Evolutionary conservation across 2,888 invertebrate species (phyloP).

Genomic region (Meta bourneti): DNA sequence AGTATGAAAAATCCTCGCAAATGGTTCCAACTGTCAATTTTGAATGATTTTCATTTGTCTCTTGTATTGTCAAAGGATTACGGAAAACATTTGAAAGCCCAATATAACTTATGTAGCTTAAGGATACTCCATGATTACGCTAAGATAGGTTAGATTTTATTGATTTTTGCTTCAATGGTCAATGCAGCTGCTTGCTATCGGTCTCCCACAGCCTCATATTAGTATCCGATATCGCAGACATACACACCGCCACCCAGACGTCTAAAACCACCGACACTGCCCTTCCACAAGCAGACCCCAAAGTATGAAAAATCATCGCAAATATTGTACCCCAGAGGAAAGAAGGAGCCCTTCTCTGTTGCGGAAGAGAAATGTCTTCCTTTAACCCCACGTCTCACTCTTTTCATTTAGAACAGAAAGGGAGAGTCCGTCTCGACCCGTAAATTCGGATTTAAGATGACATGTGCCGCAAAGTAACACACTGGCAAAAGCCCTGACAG

Average conservation of each 20-base stretch:
- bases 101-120: too few relatives aligned
- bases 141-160: neutral
- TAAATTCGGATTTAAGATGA: constrained; percentile 25
- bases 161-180: neutral
- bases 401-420: constrained; percentile 44
- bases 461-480: neutral
- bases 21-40: too few relatives aligned
- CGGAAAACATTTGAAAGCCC: too few relatives aligned
- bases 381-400: constrained; percentile 17
- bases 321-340: constrained; percentile 19
- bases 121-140: too few relatives aligned
- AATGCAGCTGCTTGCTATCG: too few relatives aligned
- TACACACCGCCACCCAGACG: neutral
- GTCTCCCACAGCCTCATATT: too few relatives aligned
- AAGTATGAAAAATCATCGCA: constrained; percentile 17
- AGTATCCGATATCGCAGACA: too few relatives aligned
- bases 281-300: neutral
- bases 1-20: too few relatives aligned
- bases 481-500: neutral
- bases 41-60: too few relatives aligned
- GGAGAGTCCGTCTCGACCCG: neutral
- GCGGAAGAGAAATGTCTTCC: constrained; percentile 24
- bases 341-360: neutral
- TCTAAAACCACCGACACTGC: neutral
- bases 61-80: too few relatives aligned